Conservation (phyloP, 2,888 invertebrate species). For the Temnothorax unifasciatus region DNA sequence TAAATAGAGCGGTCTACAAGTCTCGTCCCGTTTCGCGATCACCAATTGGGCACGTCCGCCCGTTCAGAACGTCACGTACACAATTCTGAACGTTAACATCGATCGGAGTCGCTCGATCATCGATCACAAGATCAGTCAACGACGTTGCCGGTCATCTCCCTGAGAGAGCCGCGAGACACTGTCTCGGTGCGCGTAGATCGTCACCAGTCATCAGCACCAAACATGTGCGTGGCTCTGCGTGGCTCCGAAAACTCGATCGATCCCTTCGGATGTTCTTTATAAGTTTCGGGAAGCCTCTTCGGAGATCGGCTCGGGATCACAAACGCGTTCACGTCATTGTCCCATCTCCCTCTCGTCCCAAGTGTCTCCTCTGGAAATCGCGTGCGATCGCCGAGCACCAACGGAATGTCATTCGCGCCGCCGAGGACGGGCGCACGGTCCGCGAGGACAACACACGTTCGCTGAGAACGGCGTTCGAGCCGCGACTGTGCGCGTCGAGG, state of each 20-base stretch:
- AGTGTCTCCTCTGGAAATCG: not conserved
- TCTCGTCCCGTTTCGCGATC: constrained; percentile 41
- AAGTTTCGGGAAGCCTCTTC: not conserved
- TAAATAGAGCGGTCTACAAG: constrained; percentile 42
- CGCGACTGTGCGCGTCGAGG: constrained; percentile 84
- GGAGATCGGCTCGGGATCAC: not conserved
- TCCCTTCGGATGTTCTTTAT: not conserved
- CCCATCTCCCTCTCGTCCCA: not conserved
- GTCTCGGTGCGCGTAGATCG: not conserved
- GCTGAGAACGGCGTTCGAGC: constrained; percentile 84
- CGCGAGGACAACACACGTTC: constrained; percentile 77
- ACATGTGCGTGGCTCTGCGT: constrained; percentile 42
- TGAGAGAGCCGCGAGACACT: not conserved
- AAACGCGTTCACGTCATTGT: constrained; percentile 22
- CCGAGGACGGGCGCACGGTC: constrained; percentile 63
- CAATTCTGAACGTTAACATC: not conserved
- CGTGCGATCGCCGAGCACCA: constrained; percentile 11
- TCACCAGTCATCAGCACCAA: constrained; percentile 20
- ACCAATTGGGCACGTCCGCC: constrained; percentile 18
- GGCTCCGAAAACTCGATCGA: constrained; percentile 10
- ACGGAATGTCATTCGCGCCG: constrained; percentile 65
- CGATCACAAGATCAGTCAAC: constrained; percentile 38
- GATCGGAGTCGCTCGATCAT: constrained; percentile 14
- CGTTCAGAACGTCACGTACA: constrained; percentile 42
- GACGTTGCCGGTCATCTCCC: constrained; percentile 9